Evolutionary conservation across 2,797 vertebrate species (phyloP).

Genomic region (Pangasius mekongensis): DNA sequence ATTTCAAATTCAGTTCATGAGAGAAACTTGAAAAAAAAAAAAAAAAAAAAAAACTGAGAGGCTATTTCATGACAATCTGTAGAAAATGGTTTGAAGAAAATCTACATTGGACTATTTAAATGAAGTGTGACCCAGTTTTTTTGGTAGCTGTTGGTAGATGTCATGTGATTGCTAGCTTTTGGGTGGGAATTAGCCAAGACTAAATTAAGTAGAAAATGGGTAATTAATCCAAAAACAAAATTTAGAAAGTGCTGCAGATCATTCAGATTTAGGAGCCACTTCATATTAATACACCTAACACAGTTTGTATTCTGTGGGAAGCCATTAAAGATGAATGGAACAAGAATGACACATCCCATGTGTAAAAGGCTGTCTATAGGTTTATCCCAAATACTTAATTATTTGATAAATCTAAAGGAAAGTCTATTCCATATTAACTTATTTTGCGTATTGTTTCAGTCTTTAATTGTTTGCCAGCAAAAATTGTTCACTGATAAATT

Average conservation of each 20-base stretch:
- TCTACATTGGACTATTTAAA: background rate
- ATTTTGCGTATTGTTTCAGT: background rate
- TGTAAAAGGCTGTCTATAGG: background rate
- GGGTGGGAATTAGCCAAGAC: too few relatives aligned
- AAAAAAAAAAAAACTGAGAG: background rate
- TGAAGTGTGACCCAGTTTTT: background rate
- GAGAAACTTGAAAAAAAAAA: too few relatives aligned
- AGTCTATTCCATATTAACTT: background rate
- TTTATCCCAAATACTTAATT: background rate
- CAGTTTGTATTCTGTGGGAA: background rate
- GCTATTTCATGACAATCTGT: background rate
- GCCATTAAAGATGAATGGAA: background rate
- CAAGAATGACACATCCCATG: background rate
- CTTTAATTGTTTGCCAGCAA: background rate
- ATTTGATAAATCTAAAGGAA: background rate
- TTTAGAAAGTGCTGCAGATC: background rate
- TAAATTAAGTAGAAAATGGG: too few relatives aligned
- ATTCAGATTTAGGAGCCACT: background rate
- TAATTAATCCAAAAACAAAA: too few relatives aligned
- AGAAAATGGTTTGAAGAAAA: background rate
- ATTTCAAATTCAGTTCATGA: background rate
- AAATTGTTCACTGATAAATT: background rate
- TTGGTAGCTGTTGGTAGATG: background rate
- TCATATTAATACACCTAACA: background rate
- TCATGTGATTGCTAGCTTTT: background rate